These are phyloP conservation scores for Sander lucioperca DNA, from an alignment of 2,113 vertebrate genomes.

Conservation along the genomic window DNA sequence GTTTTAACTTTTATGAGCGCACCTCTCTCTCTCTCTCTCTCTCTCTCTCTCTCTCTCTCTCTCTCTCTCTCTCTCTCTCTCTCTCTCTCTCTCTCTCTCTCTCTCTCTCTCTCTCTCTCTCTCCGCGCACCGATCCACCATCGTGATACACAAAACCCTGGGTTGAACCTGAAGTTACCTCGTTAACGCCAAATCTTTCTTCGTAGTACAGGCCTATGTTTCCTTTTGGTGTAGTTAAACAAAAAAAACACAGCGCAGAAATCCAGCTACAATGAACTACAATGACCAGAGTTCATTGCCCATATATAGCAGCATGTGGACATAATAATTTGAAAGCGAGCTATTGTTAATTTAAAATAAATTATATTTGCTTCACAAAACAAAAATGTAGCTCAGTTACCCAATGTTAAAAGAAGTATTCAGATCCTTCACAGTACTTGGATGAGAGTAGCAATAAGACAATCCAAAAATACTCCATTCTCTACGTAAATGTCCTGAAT, in stretches of 20 bases:
- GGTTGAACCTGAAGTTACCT: too few relatives aligned
- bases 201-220: neutral
- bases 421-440: neutral
- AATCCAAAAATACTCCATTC: neutral
- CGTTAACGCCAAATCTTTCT: too few relatives aligned
- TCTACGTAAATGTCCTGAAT: neutral
- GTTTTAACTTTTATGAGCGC: too few relatives aligned
- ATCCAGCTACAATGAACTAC: constrained; percentile 5
- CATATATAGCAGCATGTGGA: neutral
- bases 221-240: constrained; percentile 26
- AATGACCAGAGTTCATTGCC: neutral
- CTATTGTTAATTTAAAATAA: neutral
- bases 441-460: neutral
- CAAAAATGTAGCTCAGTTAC: neutral
- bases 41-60: too few relatives aligned
- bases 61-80: too few relatives aligned
- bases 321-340: neutral
- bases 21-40: too few relatives aligned
- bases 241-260: neutral
- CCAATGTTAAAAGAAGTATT: neutral
- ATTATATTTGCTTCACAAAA: neutral
- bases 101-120: too few relatives aligned
- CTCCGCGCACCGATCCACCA: too few relatives aligned
- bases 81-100: too few relatives aligned
- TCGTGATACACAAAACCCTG: too few relatives aligned